Evolutionary conservation across 2,113 vertebrate genomes (phyloP).

Genomic region (Pomatostomus ruficeps): DNA sequence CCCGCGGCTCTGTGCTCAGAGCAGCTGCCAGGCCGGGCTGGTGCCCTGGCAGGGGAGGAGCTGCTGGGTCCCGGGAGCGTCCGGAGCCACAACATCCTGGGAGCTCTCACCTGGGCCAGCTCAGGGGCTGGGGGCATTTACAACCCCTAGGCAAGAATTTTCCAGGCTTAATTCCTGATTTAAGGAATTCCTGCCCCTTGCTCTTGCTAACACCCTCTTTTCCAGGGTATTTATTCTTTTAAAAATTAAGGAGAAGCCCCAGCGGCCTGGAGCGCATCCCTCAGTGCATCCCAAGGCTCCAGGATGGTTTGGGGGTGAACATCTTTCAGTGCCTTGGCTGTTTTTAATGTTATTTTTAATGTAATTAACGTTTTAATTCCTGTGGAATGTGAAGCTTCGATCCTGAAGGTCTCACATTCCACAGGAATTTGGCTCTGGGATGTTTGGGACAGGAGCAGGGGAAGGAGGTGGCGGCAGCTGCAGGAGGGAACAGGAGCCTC

Average conservation of each 20-base stretch:
- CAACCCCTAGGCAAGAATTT: neutral
- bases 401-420: neutral
- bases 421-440: fast-evolving
- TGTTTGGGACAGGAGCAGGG: neutral
- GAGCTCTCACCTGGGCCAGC: neutral
- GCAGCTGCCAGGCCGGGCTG: neutral
- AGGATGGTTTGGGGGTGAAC: fast-evolving
- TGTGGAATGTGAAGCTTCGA: too few relatives aligned
- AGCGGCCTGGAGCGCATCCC: fast-evolving
- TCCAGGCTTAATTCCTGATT: neutral
- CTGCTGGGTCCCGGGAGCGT: fast-evolving
- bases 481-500: neutral
- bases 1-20: neutral
- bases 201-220: fast-evolving
- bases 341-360: too few relatives aligned
- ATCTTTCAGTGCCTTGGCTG: fast-evolving
- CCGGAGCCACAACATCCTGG: fast-evolving
- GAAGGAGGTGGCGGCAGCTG: neutral
- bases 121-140: neutral
- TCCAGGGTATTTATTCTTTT: neutral
- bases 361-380: too few relatives aligned
- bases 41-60: neutral
- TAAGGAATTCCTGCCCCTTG: neutral
- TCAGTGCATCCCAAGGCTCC: too few relatives aligned
- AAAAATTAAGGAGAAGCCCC: fast-evolving